Percentiles rank a stretch among this genome's conserved stretches.
phyloP scores from a whole-genome alignment of 2,113 vertebrate species.

The Semnornis frantzii region DNA sequence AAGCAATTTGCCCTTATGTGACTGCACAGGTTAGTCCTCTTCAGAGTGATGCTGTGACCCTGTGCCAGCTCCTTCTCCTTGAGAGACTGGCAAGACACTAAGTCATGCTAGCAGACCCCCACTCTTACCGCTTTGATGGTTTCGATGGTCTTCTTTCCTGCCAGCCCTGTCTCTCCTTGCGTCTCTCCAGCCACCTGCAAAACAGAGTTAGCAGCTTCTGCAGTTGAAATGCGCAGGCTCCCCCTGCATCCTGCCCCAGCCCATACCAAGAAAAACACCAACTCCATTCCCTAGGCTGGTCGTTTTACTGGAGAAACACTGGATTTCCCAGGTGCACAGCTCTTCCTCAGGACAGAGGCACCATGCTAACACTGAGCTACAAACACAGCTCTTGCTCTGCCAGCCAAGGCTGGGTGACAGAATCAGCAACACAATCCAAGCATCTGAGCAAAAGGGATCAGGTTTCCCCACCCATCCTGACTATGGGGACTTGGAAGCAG shows the following conservation, averaged over 20 bases:
- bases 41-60: not conserved
- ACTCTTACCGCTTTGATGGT: constrained; percentile 94
- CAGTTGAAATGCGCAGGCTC: not conserved
- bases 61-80: accelerated
- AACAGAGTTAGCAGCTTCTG: not conserved
- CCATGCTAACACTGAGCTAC: not conserved
- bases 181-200: constrained; percentile 92
- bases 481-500: not conserved
- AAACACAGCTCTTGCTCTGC: not conserved
- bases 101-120: not conserved
- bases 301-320: not conserved
- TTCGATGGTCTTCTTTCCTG: constrained; percentile 93
- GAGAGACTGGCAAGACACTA: not conserved
- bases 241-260: not conserved
- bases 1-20: not conserved
- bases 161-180: constrained; percentile 85
- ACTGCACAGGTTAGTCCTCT: not conserved
- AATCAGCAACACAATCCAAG: not conserved
- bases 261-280: not conserved
- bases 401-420: not conserved
- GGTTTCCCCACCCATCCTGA: not conserved
- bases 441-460: not conserved
- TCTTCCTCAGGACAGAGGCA: not conserved
- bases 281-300: not conserved
- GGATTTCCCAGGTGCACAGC: not conserved